A percentile compares a stretch with the other conserved stretches of the same genome.
These are phyloP conservation scores for Thereuonema tuberculata DNA, from an alignment of 1,140 invertebrate genomes.

Conservation along the genomic window DNA sequence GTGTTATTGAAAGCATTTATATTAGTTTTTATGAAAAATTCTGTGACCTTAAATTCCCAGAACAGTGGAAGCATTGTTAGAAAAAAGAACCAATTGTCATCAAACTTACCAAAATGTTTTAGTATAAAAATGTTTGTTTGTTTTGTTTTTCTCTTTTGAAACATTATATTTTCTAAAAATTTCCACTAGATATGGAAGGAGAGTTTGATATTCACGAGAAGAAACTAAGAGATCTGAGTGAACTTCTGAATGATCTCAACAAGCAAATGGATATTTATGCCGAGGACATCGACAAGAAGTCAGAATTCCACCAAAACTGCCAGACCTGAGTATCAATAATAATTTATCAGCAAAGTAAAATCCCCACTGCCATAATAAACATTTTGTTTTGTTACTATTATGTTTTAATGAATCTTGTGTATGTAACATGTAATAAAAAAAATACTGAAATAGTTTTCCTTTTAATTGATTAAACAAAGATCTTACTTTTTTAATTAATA, in stretches of 20 bases:
- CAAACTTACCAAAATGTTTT: background rate
- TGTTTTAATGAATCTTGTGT: too few species aligned
- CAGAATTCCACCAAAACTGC: slow-evolving; percentile 37
- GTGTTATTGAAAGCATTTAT: background rate
- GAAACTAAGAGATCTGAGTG: slow-evolving; percentile 29
- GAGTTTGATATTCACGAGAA: slow-evolving; percentile 36
- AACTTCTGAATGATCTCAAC: slow-evolving; percentile 34
- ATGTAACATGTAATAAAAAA: too few species aligned
- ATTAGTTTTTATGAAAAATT: background rate
- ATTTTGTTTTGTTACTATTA: too few species aligned
- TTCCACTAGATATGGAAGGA: slow-evolving; percentile 39
- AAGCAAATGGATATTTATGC: slow-evolving; percentile 35
- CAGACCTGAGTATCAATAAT: too few species aligned
- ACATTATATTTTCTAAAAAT: too few species aligned
- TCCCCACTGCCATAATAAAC: too few species aligned
- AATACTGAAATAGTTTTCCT: too few species aligned
- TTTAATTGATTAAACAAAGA: too few species aligned
- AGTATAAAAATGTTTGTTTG: background rate
- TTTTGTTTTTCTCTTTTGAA: slow-evolving; percentile 21
- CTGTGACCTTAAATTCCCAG: background rate
- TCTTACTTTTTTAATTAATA: too few species aligned
- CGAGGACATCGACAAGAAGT: slow-evolving; percentile 31
- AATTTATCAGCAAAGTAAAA: too few species aligned
- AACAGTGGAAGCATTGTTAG: background rate
- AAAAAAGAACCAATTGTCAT: background rate